Base-by-base conservation (phyloP, 30 jellyfish, hydroid and myxozoan genomes). In the Cassiopea andromeda region DNA sequence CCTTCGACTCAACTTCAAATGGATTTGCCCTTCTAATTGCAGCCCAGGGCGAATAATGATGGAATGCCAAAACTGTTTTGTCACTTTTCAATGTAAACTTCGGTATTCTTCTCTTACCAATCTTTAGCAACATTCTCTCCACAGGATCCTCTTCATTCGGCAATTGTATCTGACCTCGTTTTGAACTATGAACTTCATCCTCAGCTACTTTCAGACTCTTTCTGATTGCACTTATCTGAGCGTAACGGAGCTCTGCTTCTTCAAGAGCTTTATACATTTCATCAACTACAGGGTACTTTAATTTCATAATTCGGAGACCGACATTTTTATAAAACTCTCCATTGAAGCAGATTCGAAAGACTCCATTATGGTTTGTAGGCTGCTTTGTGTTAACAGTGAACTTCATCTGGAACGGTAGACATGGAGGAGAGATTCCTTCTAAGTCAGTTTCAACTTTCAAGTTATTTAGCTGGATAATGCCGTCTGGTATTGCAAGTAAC, bases 21-120 rank as follows among this genome's bases (percentile, higher is more conserved):
- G 83, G 83, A 2, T 48, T 46, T 64, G 91, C 67, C 48, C 91
- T 68, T 69, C 83, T 69, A 17, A 60, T 48, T 7, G 69, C 83
- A 48, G 91, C 91, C 91, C 91, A 82, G 6, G 91, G 91, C 3
- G 91, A 82, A 68, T 82, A 82, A 50, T 82, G 91, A 45, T n/a
- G 77, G 38, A 82, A 82, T 1, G 71, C 91, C 91, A 82, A 60
- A 16, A 59, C 49, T 9, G 83, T 82, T 54, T 69, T 69, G 49
- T 82, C 91, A 1, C 83, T 49, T 80, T 59, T 82, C 54, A 79
- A 16, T 0, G 91, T 69, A 47, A 82, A 82, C 1, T 46, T 16
- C 3, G 91, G 91, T 9, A 82, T 38, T 49, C 78, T 48, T 82
- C 82, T 66, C 58, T 82, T 59, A 1, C 83, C 50, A 5, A 38